A percentile compares a stretch with the other conserved stretches of the same genome.
phyloP scores from a whole-genome alignment of 2,797 vertebrate species.

The Poecilia velifera region DNA sequence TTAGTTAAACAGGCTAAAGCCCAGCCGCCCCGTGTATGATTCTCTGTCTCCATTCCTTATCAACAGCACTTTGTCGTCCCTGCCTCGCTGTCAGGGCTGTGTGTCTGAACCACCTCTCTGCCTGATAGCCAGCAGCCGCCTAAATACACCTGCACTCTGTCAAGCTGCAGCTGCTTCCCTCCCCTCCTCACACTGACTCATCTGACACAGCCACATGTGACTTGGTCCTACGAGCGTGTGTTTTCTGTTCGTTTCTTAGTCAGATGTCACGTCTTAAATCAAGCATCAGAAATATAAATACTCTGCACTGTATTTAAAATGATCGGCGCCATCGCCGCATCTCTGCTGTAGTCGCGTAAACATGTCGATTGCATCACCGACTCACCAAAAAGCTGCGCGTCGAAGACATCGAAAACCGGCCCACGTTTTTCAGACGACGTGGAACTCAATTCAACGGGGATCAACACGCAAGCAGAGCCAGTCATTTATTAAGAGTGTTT shows the following conservation, averaged over 20 bases:
- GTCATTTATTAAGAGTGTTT: conserved; percentile 29
- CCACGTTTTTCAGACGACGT: not conserved
- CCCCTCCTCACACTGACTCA: conserved; percentile 3
- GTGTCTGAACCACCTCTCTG: conserved; percentile 76
- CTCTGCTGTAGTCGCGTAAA: not conserved
- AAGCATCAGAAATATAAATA: not conserved
- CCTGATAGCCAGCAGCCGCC: conserved; percentile 71
- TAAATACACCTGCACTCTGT: conserved; percentile 73
- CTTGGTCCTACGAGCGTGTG: conserved; percentile 2
- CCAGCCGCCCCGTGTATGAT: conserved; percentile 62
- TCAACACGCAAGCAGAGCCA: conserved; percentile 16
- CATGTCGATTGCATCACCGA: not conserved
- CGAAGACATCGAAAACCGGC: not conserved
- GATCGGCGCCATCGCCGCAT: not conserved
- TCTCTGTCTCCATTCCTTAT: conserved; percentile 69
- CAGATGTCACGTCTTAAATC: not conserved
- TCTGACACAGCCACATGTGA: not conserved
- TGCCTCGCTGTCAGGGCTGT: conserved; percentile 69
- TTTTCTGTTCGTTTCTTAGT: not conserved
- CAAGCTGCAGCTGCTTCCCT: conserved; percentile 26
- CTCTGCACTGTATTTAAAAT: not conserved
- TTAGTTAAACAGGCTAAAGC: conserved; percentile 42
- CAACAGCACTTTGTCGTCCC: conserved; percentile 78
- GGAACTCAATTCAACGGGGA: conserved; percentile 14
- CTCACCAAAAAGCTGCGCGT: not conserved